Evolutionary conservation across 64 coral and sea anemone species (phyloP).

Genomic region (Porites australiensis): DNA sequence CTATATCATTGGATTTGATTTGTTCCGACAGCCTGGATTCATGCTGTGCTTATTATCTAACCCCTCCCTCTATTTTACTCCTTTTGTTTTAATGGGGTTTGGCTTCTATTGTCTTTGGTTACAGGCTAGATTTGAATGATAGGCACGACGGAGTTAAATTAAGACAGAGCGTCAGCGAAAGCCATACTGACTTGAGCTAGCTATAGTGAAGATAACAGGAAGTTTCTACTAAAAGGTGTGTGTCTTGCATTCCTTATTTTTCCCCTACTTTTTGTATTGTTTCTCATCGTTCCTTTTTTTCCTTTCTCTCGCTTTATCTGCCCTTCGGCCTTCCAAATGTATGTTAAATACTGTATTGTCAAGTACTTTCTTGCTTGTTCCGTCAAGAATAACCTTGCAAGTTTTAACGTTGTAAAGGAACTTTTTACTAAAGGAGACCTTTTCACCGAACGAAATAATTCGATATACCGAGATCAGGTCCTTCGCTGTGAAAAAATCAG

Average conservation of each 20-base stretch:
- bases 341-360: too few species aligned
- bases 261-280: not conserved
- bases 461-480: too few species aligned
- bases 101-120: not conserved
- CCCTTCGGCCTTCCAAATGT: too few species aligned
- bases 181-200: not conserved
- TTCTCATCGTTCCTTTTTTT: too few species aligned
- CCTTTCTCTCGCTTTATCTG: too few species aligned
- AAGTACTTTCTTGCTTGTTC: too few species aligned
- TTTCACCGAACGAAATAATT: too few species aligned
- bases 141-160: not conserved
- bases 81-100: not conserved
- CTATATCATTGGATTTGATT: not conserved
- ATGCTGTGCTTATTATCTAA: not conserved
- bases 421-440: too few species aligned
- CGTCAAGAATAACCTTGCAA: too few species aligned
- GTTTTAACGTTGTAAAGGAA: too few species aligned
- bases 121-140: slow-evolving; percentile 28
- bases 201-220: not conserved
- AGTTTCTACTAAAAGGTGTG: not conserved
- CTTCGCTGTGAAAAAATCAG: too few species aligned
- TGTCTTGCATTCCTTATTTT: not conserved
- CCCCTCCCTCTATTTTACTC: slow-evolving; percentile 22
- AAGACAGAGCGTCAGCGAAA: not conserved
- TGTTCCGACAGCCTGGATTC: slow-evolving; percentile 33